Evolutionary conservation across 2,888 invertebrate genomes (phyloP), one percentile per base, ranked within the genome.

Genomic region (Hartigia nigra): DNA sequence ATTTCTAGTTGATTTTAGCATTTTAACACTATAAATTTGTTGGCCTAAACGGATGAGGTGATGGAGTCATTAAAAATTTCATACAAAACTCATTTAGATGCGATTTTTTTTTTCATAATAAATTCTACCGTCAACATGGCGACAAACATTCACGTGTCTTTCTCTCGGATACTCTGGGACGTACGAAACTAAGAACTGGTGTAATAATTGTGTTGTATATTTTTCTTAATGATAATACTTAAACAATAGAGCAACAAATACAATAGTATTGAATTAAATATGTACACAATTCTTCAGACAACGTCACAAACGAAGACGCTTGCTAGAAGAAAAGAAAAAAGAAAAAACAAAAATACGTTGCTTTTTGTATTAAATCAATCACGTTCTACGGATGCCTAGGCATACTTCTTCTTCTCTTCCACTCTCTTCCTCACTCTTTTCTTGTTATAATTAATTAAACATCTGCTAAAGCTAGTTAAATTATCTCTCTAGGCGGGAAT

Each of bases 161-260:
- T 55, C 55, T 55, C 55, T 55, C 14, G 55, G 9, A 14, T 55
- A 55, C 55, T 55, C 23, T 23, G 9, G 55, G 55, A 55, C 55
- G 23, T 55, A 23, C 55, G 23, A 23, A 55, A 55, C 55, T 55
- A 55, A 55, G 55, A 55, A 14, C 23, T 72, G 75, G 81, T 81
- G 80, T 83, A 80, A 84, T 85, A 84, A 85, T 85, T 79, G 79
- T 78, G 23, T 55, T 55, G 55, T 55, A 55, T 88, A 88, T 88
- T 87, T 87, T 78, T 87, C 82, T 86, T 87, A 86, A 84, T 84
- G 80, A 84, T 87, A 87, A 88, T 87, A 84, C 90, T 90, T 90
- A 90, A 88, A 89, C 86, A 90, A 90, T 87, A 90, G 82, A 90
- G 87, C 87, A 91, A 91, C 90, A 55, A 55, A 55, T 55, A 55